These are phyloP conservation scores for Conomelus anceps DNA, from an alignment of 2,888 invertebrate genomes.

Conservation along the genomic window DNA sequence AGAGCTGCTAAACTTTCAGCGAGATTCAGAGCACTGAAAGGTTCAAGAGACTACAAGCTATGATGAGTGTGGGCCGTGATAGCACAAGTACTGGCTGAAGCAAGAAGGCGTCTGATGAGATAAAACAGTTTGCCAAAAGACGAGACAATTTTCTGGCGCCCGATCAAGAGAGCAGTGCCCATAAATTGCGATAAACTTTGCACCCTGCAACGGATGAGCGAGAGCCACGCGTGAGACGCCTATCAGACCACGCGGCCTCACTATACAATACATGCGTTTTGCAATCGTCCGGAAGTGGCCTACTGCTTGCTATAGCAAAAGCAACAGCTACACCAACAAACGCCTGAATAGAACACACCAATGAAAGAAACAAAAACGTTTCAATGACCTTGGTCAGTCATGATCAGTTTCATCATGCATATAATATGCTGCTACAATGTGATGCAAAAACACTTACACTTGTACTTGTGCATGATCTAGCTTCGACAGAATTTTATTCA, in stretches of 20 bases:
- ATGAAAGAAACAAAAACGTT: not conserved
- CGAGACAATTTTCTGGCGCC: not conserved
- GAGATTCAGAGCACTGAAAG: not conserved
- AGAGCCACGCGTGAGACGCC: not conserved
- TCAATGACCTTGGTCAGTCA: not conserved
- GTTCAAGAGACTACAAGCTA: not conserved
- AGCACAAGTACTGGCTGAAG: no score
- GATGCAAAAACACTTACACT: not conserved
- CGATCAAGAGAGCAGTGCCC: not conserved
- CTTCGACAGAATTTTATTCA: not conserved
- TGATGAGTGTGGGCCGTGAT: no score
- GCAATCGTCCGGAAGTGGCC: not conserved
- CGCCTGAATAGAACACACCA: no score
- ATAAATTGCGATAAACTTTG: not conserved
- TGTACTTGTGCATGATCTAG: not conserved
- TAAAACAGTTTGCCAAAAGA: not conserved
- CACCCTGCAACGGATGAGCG: not conserved
- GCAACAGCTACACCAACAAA: no score
- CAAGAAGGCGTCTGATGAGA: not conserved
- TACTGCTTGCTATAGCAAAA: not conserved
- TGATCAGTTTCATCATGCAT: not conserved
- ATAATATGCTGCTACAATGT: not conserved
- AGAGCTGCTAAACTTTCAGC: no score
- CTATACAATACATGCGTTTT: not conserved
- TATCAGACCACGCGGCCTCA: not conserved